Base-by-base conservation (phyloP, 2,888 invertebrate genomes). In the Eledona agricola region DNA sequence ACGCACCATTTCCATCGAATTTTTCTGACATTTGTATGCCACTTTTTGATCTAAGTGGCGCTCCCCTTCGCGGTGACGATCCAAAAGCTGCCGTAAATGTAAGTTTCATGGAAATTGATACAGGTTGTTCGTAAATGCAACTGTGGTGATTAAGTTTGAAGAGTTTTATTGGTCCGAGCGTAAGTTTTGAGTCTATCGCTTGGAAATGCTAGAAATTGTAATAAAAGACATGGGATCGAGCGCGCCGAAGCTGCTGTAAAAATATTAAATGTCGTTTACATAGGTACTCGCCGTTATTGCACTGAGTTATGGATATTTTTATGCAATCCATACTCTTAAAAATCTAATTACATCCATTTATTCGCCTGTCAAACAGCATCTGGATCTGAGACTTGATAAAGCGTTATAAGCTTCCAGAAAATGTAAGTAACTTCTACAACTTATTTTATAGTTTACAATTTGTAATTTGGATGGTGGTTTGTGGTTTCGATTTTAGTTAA, bases 1-100 rank as follows among this genome's bases (percentile, higher is more conserved):
- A 9, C 35, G 17, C 16, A 26, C 10, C 23, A 22, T 29, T 19
- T 31, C 40, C 40, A 50, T 50, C 40, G 40, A 26, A 40, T 50
- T 50, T 47, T 37, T 32, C 32, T 23, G 25, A 37, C 47, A 47
- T 47, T 47, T 47, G 47, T 47, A 47, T 47, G 47, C 47, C 15
- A 17, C 25, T 19, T 34, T 35, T 19, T 29, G 37, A 47, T 47
- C 47, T 35, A 35, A 46, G 17, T 17, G 7, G 13, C 11, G 28
- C 16, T 15, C 9, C 16, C 26, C 26, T 23, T 13, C 10, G 22
- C 22, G 20, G 15, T 2, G 6, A 22, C 11, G 23, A 22, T 13
- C 11, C 9, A 2, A 16, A 25, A 15, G 7, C 3, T 25, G 9
- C 11, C 5, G 9, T 25, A 25, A 25, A 25, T 2, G 4, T 19